These are phyloP conservation scores for Ambastaia sidthimunki DNA, from an alignment of 2,797 vertebrate genomes.

Conservation along the genomic window DNA sequence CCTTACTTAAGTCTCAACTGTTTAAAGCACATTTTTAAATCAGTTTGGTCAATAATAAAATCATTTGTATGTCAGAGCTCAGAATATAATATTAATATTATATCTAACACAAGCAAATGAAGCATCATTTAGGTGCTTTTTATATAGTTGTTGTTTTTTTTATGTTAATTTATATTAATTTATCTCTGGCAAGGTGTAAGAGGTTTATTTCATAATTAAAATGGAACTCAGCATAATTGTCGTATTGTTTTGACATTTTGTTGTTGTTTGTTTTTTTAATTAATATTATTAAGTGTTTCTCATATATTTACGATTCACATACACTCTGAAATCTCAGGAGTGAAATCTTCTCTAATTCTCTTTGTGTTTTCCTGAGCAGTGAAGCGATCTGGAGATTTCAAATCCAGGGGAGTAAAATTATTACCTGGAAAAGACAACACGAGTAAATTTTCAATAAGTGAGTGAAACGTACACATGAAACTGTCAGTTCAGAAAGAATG, in stretches of 20 bases:
- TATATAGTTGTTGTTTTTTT: not conserved
- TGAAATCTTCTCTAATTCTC: conserved; percentile 62
- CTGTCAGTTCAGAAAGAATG: not conserved
- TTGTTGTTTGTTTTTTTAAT: too few species aligned
- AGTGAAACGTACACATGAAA: conserved; percentile 73
- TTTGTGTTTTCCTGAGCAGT: conserved; percentile 77
- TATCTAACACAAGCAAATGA: too few species aligned
- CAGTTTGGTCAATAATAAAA: not conserved
- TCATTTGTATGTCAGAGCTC: not conserved
- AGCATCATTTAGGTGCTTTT: not conserved
- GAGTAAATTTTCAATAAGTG: conserved; percentile 96
- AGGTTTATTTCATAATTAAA: conserved; percentile 39
- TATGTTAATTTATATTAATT: too few species aligned
- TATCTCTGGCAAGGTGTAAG: too few species aligned
- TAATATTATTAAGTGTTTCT: not conserved
- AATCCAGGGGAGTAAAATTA: conserved; percentile 98
- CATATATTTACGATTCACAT: not conserved
- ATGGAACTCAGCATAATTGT: not conserved
- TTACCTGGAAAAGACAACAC: conserved; percentile 94
- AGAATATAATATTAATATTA: too few species aligned
- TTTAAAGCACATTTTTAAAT: not conserved
- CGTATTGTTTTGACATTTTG: not conserved
- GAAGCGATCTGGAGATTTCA: conserved; percentile 90
- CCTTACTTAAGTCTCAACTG: not conserved
- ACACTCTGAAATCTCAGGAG: conserved; percentile 44